These are phyloP conservation scores for Eubucco bourcierii DNA, from an alignment of 2,113 vertebrate genomes.

Conservation along the genomic window DNA sequence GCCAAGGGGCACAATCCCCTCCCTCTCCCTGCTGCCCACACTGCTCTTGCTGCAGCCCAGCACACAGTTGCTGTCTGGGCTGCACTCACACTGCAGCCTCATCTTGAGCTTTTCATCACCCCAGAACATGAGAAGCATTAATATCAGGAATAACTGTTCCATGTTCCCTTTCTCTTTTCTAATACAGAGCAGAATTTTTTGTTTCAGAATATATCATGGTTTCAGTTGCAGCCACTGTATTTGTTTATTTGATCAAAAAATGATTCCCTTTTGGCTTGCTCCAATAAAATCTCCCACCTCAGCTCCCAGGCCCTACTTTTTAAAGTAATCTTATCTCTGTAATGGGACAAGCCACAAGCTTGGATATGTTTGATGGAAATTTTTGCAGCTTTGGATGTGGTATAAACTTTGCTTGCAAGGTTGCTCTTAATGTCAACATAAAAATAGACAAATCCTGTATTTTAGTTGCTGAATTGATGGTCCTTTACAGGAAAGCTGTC, in stretches of 20 bases:
- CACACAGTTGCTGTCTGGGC: too few species aligned
- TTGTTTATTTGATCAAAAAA: neutral
- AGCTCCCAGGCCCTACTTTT: neutral
- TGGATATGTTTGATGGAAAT: slow-evolving; percentile 15
- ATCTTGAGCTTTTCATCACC: too few species aligned
- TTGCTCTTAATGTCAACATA: neutral
- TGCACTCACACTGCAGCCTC: too few species aligned
- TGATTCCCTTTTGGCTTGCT: neutral
- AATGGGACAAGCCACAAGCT: neutral
- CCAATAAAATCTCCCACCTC: neutral
- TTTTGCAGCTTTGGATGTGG: neutral
- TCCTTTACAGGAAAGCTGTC: neutral
- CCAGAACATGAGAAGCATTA: neutral
- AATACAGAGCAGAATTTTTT: neutral
- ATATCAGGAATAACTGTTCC: neutral
- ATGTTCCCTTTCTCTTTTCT: neutral
- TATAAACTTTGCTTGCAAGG: slow-evolving; percentile 49
- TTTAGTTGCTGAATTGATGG: neutral
- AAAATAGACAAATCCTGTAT: neutral
- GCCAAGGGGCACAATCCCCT: too few species aligned
- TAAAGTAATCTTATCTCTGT: slow-evolving; percentile 30
- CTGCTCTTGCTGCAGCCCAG: too few species aligned
- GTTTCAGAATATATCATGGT: neutral
- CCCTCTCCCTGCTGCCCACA: too few species aligned
- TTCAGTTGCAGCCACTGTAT: neutral